Evolutionary conservation across 2,888 invertebrate genomes (phyloP).

Genomic region (Agrotis exclamationis): DNA sequence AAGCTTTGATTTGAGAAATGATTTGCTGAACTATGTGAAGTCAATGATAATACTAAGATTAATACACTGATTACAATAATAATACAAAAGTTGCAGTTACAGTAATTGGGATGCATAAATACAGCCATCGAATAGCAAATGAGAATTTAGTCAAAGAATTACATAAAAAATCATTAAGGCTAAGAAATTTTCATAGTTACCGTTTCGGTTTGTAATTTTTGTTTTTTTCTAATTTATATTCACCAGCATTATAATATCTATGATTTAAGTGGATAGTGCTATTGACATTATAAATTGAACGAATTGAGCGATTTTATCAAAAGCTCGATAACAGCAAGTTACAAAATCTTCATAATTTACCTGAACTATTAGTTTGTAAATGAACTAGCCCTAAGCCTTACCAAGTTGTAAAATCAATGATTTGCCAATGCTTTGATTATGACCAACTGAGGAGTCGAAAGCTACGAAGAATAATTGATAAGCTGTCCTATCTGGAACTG

Average conservation of each 20-base stretch:
- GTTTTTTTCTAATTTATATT: background rate
- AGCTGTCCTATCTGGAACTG: background rate
- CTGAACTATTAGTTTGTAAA: constrained; percentile 21
- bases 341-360: constrained; percentile 11
- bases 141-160: background rate
- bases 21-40: too few species aligned
- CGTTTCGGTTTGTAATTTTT: too few species aligned
- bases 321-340: background rate
- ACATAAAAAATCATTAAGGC: too few species aligned
- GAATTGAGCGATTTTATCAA: background rate
- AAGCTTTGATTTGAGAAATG: background rate
- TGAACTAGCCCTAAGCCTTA: background rate
- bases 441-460: background rate
- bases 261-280: background rate
- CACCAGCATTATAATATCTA: too few species aligned
- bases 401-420: constrained; percentile 3
- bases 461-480: background rate
- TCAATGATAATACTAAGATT: too few species aligned
- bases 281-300: constrained; percentile 14
- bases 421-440: constrained; percentile 18
- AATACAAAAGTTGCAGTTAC: background rate
- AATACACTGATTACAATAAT: too few species aligned
- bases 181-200: too few species aligned
- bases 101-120: background rate
- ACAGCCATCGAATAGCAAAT: background rate